Base-by-base conservation (phyloP, 2,888 invertebrate genomes). In the Stictocephala bisonia region DNA sequence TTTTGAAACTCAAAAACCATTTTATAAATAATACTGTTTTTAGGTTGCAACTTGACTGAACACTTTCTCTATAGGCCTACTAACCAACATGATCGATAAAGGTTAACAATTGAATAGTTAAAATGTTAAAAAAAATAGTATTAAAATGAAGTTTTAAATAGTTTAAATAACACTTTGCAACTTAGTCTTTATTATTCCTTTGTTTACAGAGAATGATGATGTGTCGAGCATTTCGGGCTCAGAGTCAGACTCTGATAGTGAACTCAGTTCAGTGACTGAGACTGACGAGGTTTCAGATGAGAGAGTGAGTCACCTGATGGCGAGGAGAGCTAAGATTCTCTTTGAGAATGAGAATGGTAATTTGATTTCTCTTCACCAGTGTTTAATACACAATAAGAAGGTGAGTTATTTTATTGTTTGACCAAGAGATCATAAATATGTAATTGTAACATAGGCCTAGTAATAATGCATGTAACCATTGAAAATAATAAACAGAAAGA, bases 361-460 rank as follows among this genome's bases (percentile, higher is more conserved):
- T 78, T 89, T 93, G 73, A 88, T 94, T 80, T 92, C 93, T 53
- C 84, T 94, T 53, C 92, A 93, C 81, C 86, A 91, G 79, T 91
- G 92, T 81, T 84, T 94, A 70, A 82, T 94, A 60, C 90, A 90
- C 80, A 88, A 89, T 79, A 91, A 90, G 82, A 93, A 91, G 88
- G 91, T 90, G 83, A 71, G n/a, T n/a, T n/a, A n/a, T n/a, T n/a
- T n/a, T n/a, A n/a, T n/a, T n/a, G n/a, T n/a, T n/a, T n/a, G n/a
- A n/a, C n/a, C n/a, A n/a, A n/a, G n/a, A n/a, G n/a, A n/a, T n/a
- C n/a, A n/a, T n/a, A n/a, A n/a, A n/a, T n/a, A n/a, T n/a, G n/a
- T n/a, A n/a, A n/a, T n/a, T n/a, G n/a, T n/a, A n/a, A n/a, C n/a
- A n/a, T n/a, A n/a, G n/a, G n/a, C n/a, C n/a, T n/a, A n/a, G n/a